These are phyloP conservation scores for Actias luna DNA, from an alignment of 2,888 invertebrate species.

Conservation along the genomic window DNA sequence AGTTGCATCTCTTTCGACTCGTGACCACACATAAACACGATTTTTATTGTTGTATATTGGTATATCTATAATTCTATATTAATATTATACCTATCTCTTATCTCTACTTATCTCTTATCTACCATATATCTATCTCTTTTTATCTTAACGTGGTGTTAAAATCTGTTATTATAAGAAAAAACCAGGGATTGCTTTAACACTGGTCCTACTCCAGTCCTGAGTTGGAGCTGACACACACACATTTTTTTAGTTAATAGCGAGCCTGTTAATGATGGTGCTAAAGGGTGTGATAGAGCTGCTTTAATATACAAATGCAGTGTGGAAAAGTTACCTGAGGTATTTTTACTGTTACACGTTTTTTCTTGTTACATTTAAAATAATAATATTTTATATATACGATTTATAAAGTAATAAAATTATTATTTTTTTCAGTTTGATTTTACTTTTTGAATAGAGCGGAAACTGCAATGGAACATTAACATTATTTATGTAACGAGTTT, in stretches of 20 bases:
- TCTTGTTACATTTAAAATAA: not conserved
- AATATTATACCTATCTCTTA: no score
- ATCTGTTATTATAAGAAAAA: no score
- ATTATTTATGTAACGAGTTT: not conserved
- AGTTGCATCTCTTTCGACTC: not conserved
- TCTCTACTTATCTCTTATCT: no score
- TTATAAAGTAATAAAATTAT: not conserved
- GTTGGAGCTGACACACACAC: no score
- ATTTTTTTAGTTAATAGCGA: conserved; percentile 50
- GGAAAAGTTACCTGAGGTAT: conserved; percentile 47
- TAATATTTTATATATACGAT: not conserved
- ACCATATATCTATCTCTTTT: no score
- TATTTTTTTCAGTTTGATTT: conserved; percentile 23
- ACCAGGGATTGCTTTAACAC: no score
- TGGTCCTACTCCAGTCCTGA: no score
- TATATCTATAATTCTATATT: no score
- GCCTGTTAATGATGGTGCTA: conserved; percentile 46
- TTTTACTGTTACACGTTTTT: conserved; percentile 14
- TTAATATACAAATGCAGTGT: conserved; percentile 52
- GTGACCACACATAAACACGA: not conserved
- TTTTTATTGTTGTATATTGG: no score
- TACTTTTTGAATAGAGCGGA: not conserved
- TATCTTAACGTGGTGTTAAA: no score
- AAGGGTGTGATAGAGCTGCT: conserved; percentile 59
- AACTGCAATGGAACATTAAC: not conserved